Conservation (phyloP, 2,797 vertebrate genomes). For the Lagodon rhomboides region DNA sequence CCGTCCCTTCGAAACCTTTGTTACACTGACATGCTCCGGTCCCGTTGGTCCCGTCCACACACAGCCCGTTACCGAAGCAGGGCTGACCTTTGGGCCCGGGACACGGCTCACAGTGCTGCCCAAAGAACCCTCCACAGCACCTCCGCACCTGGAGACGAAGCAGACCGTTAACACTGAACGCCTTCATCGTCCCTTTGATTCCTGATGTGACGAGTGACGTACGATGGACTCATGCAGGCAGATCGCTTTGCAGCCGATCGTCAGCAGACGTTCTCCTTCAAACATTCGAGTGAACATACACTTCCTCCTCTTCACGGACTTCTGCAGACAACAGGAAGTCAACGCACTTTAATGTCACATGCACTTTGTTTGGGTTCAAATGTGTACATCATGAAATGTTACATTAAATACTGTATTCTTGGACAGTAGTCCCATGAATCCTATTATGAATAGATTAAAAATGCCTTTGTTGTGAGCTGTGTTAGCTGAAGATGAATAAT, state of each 20-base stretch:
- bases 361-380: too few relatives aligned
- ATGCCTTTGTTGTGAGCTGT: too few relatives aligned
- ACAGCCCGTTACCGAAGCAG: slow-evolving; percentile 91
- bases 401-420: too few relatives aligned
- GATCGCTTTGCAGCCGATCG: slow-evolving; percentile 84
- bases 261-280: slow-evolving; percentile 64
- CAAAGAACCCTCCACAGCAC: slow-evolving; percentile 92
- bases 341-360: not conserved
- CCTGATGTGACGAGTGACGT: slow-evolving; percentile 50
- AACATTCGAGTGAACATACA: slow-evolving; percentile 81
- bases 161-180: too few relatives aligned
- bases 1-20: slow-evolving; percentile 87
- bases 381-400: too few relatives aligned
- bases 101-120: slow-evolving; percentile 91
- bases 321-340: slow-evolving; percentile 69
- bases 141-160: slow-evolving; percentile 79
- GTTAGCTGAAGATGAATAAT: too few relatives aligned
- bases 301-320: slow-evolving; percentile 50
- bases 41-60: slow-evolving; percentile 88
- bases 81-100: slow-evolving; percentile 82
- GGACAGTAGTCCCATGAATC: too few relatives aligned
- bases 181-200: too few relatives aligned
- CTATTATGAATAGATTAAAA: too few relatives aligned
- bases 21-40: slow-evolving; percentile 89
- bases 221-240: slow-evolving; percentile 85